Evolutionary conservation across 1,140 invertebrate species (phyloP).

Genomic region (Leptoteleia sp.): DNA sequence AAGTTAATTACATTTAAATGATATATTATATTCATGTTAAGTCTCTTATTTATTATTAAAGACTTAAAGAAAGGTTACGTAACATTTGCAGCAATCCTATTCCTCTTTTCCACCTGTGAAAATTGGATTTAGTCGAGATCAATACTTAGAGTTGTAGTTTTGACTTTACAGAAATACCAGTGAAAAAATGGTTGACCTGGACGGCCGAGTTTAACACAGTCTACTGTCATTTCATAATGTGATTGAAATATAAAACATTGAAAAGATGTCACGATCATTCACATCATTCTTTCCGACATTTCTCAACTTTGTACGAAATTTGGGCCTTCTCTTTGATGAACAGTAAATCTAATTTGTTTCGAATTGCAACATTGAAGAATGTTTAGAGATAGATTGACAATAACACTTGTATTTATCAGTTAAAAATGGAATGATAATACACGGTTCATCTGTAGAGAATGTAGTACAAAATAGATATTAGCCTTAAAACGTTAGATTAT

Average conservation of each 20-base stretch:
- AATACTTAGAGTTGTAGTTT: conserved; percentile 73
- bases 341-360: background rate
- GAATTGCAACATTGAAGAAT: background rate
- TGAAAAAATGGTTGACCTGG: conserved; percentile 78
- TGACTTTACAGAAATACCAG: conserved; percentile 77
- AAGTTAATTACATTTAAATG: background rate
- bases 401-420: too few relatives aligned
- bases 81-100: conserved; percentile 26
- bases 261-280: conserved; percentile 9
- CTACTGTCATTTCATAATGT: conserved; percentile 33
- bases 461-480: conserved; percentile 6
- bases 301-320: background rate
- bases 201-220: conserved; percentile 72
- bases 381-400: too few relatives aligned
- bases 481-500: conserved; percentile 2
- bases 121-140: conserved; percentile 7
- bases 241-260: conserved; percentile 25
- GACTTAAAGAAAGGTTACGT: too few relatives aligned
- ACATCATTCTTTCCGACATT: conserved; percentile 1
- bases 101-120: background rate
- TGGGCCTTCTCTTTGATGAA: background rate
- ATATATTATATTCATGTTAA: too few relatives aligned
- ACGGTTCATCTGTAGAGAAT: background rate
- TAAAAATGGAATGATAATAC: background rate
- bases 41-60: too few relatives aligned